Conservation (phyloP, 2,888 invertebrate genomes). For the Noctua fimbriata region DNA sequence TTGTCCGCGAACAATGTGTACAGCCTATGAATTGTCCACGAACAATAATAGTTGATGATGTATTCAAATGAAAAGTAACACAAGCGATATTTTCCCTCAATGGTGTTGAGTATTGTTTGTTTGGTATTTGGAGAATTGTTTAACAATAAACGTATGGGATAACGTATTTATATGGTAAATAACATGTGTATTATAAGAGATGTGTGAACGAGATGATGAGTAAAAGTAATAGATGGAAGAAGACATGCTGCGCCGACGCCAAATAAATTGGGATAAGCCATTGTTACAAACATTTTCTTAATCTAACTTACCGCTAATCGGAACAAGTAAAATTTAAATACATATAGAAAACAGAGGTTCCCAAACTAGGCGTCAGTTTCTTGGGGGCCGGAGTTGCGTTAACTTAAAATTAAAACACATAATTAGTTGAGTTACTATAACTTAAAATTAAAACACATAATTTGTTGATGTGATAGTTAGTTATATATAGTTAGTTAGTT, state of each 20-base stretch:
- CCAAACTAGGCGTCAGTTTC: too few relatives aligned
- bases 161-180: neutral
- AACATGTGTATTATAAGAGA: neutral
- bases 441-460: too few relatives aligned
- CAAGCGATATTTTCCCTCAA: neutral
- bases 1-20: conserved; percentile 33
- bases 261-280: neutral
- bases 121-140: neutral
- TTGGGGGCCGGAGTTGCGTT: too few relatives aligned
- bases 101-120: conserved; percentile 1
- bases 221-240: neutral
- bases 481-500: too few relatives aligned
- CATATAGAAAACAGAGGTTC: too few relatives aligned
- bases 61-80: conserved; percentile 45
- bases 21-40: conserved; percentile 19
- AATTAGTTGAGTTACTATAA: too few relatives aligned
- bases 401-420: too few relatives aligned
- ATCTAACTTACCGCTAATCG: too few relatives aligned
- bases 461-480: too few relatives aligned
- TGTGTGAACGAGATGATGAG: neutral
- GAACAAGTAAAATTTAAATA: too few relatives aligned
- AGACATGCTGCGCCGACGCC: neutral
- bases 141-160: neutral
- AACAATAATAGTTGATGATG: conserved; percentile 30
- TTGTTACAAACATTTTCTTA: too few relatives aligned